phyloP scores from a whole-genome alignment of 1,140 invertebrate species.

The Drosophila sturtevanti region DNA sequence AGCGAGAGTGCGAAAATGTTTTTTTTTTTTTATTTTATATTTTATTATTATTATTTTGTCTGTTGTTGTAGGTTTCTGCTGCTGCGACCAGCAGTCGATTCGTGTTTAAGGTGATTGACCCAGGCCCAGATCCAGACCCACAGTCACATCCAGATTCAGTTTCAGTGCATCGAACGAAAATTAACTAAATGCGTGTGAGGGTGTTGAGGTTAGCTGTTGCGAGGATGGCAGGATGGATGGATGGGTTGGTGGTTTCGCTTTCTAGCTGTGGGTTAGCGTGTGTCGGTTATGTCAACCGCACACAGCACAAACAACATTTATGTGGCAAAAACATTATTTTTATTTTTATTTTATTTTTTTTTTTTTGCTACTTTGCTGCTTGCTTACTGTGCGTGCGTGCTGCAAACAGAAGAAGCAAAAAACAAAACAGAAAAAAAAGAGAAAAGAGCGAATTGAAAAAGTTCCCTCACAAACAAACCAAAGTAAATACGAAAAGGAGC shows the following conservation, averaged over 20 bases:
- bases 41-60: conserved; percentile 3
- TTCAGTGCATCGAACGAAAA: neutral
- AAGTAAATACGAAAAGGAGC: neutral
- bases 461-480: neutral
- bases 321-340: conserved; percentile 2
- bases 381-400: neutral
- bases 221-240: neutral
- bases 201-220: neutral
- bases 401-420: neutral
- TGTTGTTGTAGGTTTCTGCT: conserved; percentile 40
- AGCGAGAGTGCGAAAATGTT: conserved; percentile 36
- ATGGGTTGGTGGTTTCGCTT: conserved; percentile 23
- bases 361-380: neutral
- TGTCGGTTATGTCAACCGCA: conserved; percentile 3
- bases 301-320: conserved; percentile 1
- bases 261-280: conserved; percentile 21
- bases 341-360: neutral
- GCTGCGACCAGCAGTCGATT: conserved; percentile 43
- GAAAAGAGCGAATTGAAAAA: conserved; percentile 5
- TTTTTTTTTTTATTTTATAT: conserved; percentile 29
- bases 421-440: neutral
- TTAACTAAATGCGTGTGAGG: neutral
- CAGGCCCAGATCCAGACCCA: conserved; percentile 36
- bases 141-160: neutral
- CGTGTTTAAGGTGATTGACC: conserved; percentile 58